Percentiles rank a stretch among this genome's conserved stretches.
Conservation (phyloP, 2,113 vertebrate genomes). For the Scomber colias region DNA sequence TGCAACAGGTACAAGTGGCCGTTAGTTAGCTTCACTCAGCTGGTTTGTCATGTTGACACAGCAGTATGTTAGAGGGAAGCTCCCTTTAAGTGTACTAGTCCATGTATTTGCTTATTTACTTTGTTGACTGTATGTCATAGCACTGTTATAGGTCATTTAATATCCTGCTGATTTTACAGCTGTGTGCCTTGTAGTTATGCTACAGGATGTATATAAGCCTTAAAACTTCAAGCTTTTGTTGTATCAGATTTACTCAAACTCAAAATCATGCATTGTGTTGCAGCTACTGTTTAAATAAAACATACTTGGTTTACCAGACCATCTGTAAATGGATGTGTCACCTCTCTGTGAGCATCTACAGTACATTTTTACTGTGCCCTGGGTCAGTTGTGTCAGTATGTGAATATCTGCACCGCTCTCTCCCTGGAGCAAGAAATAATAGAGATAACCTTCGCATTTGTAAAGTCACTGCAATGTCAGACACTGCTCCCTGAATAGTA, state of each 20-base stretch:
- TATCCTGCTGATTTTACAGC: not conserved
- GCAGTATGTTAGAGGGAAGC: not conserved
- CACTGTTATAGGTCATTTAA: not conserved
- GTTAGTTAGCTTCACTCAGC: constrained; percentile 12
- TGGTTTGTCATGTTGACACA: constrained; percentile 3
- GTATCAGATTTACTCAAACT: not conserved
- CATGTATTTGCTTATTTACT: not conserved
- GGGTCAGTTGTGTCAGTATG: not conserved
- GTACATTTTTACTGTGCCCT: not conserved
- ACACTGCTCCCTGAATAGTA: not conserved
- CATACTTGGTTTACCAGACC: no score
- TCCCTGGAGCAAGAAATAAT: not conserved
- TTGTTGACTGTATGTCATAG: not conserved
- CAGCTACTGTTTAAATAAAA: not conserved
- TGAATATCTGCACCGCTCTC: constrained; percentile 7
- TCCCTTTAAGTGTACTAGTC: not conserved
- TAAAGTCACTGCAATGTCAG: constrained; percentile 21
- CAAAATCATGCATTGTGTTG: not conserved
- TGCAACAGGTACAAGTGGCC: constrained; percentile 71
- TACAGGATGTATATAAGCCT: not conserved
- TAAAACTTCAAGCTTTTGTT: not conserved
- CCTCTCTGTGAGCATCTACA: not conserved
- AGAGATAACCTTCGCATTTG: not conserved
- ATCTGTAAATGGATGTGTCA: not conserved
- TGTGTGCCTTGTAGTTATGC: not conserved